These are phyloP conservation scores for Ictalurus furcatus DNA, from an alignment of 2,113 vertebrate genomes.

Conservation along the genomic window DNA sequence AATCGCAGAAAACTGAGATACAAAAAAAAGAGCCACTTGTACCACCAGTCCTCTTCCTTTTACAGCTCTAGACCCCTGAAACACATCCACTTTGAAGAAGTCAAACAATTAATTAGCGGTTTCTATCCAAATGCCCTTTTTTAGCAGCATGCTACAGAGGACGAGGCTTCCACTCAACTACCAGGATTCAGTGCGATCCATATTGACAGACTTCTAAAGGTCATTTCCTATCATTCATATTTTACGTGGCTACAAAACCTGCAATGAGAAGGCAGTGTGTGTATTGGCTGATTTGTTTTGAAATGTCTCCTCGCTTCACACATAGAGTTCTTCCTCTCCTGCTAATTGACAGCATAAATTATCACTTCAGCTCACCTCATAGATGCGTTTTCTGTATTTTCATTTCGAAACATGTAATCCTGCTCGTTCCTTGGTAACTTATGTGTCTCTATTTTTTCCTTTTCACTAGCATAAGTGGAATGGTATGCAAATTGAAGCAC, in stretches of 20 bases:
- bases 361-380: constrained; percentile 31
- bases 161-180: constrained; percentile 56
- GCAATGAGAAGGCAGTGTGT: neutral
- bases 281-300: constrained; percentile 45
- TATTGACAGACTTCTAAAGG: constrained; percentile 62
- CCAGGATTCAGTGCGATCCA: constrained; percentile 62
- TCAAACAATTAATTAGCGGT: constrained; percentile 70
- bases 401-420: constrained; percentile 27
- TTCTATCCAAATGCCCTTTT: constrained; percentile 73
- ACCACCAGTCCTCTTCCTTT: neutral
- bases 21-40: neutral
- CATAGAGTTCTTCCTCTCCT: constrained; percentile 16
- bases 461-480: constrained; percentile 33
- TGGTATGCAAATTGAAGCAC: constrained; percentile 37
- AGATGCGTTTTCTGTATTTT: constrained; percentile 34
- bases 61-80: constrained; percentile 23
- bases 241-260: constrained; percentile 61
- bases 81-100: constrained; percentile 35
- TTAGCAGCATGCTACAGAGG: constrained; percentile 65
- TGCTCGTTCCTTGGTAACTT: constrained; percentile 23
- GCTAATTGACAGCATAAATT: constrained; percentile 26
- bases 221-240: constrained; percentile 67
- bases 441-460: neutral
- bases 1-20: neutral
- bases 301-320: constrained; percentile 22